Evolutionary conservation across 2,888 invertebrate genomes (phyloP).

Genomic region (Cotesia congregata): DNA sequence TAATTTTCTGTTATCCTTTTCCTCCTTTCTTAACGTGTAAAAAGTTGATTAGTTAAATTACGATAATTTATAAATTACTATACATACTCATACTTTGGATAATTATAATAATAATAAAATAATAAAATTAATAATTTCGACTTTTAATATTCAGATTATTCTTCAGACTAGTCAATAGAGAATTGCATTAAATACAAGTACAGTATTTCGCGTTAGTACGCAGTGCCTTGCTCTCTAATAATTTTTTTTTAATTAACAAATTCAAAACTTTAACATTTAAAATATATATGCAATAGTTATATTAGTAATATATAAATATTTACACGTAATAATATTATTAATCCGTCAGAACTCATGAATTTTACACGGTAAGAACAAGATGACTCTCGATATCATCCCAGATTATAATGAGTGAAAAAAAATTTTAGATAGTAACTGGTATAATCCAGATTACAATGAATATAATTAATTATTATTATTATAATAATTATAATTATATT

Average conservation of each 20-base stretch:
- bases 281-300: conserved; percentile 50
- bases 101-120: background rate
- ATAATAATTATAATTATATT: no score
- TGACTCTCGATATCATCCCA: no score
- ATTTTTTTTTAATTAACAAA: conserved; percentile 32
- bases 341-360: no score
- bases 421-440: no score
- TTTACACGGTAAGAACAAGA: no score
- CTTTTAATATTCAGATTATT: conserved; percentile 25
- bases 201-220: conserved; percentile 24
- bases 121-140: conserved; percentile 21
- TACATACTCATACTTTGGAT: conserved; percentile 19
- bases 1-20: conserved; percentile 24
- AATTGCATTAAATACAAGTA: conserved; percentile 26
- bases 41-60: conserved; percentile 2
- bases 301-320: conserved; percentile 51
- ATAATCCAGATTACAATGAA: no score
- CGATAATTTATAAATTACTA: background rate
- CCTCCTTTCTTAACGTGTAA: background rate
- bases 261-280: conserved; percentile 47
- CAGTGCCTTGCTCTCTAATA: conserved; percentile 10
- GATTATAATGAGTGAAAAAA: no score
- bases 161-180: conserved; percentile 28
- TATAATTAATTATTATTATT: no score
- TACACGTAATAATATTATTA: conserved; percentile 53